Percentiles rank a stretch among this genome's conserved stretches.
These are phyloP conservation scores for Achroia grisella DNA, from an alignment of 1,140 invertebrate genomes.

Conservation along the genomic window DNA sequence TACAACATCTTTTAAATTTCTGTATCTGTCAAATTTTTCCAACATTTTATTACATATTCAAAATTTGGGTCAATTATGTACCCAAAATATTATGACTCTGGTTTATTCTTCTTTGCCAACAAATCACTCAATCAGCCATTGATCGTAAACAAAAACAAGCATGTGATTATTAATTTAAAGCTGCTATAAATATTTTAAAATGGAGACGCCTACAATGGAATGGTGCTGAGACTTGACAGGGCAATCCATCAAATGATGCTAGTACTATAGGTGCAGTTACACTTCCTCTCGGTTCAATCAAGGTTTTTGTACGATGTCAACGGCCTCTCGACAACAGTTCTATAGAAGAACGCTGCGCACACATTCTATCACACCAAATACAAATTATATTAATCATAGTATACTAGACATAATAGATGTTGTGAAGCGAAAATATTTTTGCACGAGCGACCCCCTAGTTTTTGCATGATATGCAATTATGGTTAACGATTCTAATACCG, in stretches of 20 bases:
- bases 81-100: too few species aligned
- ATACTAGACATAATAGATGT: constrained; percentile 27
- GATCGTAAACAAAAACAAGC: constrained; percentile 23
- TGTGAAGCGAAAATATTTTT: constrained; percentile 33
- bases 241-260: constrained; percentile 43
- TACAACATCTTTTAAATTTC: too few species aligned
- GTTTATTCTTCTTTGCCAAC: not conserved
- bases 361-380: constrained; percentile 50
- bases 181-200: constrained; percentile 43
- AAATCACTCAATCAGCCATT: constrained; percentile 1
- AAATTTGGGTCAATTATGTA: too few species aligned
- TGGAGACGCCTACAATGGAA: constrained; percentile 29
- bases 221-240: constrained; percentile 20
- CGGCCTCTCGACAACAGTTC: constrained; percentile 37
- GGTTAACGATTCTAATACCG: constrained; percentile 42
- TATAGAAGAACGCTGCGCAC: constrained; percentile 28
- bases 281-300: constrained; percentile 27
- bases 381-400: constrained; percentile 54
- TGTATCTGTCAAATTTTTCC: too few species aligned
- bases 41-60: too few species aligned
- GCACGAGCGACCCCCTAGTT: constrained; percentile 20
- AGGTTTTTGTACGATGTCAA: constrained; percentile 51
- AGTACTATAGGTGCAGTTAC: constrained; percentile 45
- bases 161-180: constrained; percentile 39
- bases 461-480: constrained; percentile 59